Evolutionary conservation across 53 echinoderm and acorn worm species (phyloP).

Genomic region (Stichopus horrens): DNA sequence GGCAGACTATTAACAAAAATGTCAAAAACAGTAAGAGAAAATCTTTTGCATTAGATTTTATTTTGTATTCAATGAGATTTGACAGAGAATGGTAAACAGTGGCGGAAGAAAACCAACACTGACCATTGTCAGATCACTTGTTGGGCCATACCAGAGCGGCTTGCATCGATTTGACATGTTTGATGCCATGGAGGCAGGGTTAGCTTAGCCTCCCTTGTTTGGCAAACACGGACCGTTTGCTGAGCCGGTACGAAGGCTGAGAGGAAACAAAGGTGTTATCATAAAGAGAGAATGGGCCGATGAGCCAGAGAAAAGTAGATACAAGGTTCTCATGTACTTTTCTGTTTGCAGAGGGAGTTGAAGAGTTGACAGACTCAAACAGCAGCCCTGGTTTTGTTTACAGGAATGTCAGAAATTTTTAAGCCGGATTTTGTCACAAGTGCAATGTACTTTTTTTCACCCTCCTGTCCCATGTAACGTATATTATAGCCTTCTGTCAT

Average conservation of each 20-base stretch:
- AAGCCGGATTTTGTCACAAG: background rate
- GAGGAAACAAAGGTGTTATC: slow-evolving; percentile 31
- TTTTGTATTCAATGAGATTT: slow-evolving; percentile 4
- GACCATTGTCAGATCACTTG: slow-evolving; percentile 16
- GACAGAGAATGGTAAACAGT: slow-evolving; percentile 17
- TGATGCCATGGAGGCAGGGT: background rate
- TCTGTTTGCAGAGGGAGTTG: slow-evolving; percentile 11
- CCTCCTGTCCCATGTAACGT: background rate
- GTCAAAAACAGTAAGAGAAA: slow-evolving; percentile 24
- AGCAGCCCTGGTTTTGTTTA: slow-evolving; percentile 26
- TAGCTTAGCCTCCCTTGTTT: slow-evolving; percentile 35
- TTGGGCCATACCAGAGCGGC: slow-evolving; percentile 7
- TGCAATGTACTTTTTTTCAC: slow-evolving; percentile 28
- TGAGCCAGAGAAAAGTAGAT: background rate
- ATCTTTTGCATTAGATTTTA: slow-evolving; percentile 1
- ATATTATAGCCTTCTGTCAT: too few species aligned
- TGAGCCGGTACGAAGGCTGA: slow-evolving; percentile 25
- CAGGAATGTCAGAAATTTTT: slow-evolving; percentile 19
- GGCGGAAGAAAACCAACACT: background rate
- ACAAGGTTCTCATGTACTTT: slow-evolving; percentile 28
- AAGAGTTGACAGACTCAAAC: slow-evolving; percentile 6
- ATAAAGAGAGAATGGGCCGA: slow-evolving; percentile 14
- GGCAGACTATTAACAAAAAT: background rate
- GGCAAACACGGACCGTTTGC: slow-evolving; percentile 19
- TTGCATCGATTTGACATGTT: slow-evolving; percentile 23